A percentile compares a stretch with the other conserved stretches of the same genome.
Evolutionary conservation across 2,888 invertebrate genomes (phyloP).

Genomic region (Podabrus alpinus): DNA sequence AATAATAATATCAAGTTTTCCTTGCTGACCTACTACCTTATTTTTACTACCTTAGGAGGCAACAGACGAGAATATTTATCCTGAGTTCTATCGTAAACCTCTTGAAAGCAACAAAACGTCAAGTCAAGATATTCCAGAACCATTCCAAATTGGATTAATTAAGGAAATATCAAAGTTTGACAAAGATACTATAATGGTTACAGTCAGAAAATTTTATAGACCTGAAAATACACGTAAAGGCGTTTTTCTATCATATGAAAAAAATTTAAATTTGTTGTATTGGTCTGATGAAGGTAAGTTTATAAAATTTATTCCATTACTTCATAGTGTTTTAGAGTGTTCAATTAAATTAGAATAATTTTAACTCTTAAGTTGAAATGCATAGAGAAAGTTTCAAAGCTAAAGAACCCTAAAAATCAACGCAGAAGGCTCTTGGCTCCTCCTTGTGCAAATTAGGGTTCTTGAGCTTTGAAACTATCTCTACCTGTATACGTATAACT

Average conservation of each 20-base stretch:
- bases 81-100: constrained; percentile 80
- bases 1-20: neutral
- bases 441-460: too few species aligned
- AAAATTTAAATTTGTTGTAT: constrained; percentile 76
- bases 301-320: neutral
- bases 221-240: constrained; percentile 75
- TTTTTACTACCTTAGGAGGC: constrained; percentile 49
- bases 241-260: constrained; percentile 59
- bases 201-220: constrained; percentile 71
- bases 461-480: too few species aligned
- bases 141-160: constrained; percentile 75
- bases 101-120: constrained; percentile 71
- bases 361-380: neutral
- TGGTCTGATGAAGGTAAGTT: constrained; percentile 74
- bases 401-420: too few species aligned
- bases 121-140: constrained; percentile 72
- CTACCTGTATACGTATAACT: too few species aligned
- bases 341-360: neutral
- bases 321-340: neutral
- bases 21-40: neutral
- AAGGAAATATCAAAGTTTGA: constrained; percentile 61
- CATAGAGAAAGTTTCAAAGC: too few species aligned
- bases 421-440: too few species aligned
- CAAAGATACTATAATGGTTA: constrained; percentile 64
- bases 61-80: constrained; percentile 74